These are phyloP conservation scores for Diplolepis rosae DNA, from an alignment of 2,888 invertebrate species.

Conservation along the genomic window DNA sequence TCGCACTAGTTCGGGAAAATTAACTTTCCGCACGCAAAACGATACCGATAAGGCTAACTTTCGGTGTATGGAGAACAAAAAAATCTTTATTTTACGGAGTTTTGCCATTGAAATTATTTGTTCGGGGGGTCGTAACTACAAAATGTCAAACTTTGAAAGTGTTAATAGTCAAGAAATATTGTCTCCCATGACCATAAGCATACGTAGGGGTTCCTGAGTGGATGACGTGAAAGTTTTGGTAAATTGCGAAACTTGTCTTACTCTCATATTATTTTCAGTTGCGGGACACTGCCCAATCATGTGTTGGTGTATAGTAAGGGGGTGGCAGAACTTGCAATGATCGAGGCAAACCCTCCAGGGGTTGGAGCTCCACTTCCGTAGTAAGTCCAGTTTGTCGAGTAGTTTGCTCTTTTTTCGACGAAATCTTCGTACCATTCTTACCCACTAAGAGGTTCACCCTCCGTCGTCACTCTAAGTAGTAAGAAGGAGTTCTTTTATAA, in stretches of 20 bases:
- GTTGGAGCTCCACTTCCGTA: constrained; percentile 21
- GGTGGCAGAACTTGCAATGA: neutral
- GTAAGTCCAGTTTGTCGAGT: constrained; percentile 35
- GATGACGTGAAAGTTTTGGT: constrained; percentile 34
- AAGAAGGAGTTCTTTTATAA: constrained; percentile 55
- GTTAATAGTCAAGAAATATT: too few relatives aligned
- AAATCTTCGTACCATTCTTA: constrained; percentile 15
- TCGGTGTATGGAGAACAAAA: too few relatives aligned
- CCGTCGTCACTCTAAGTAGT: constrained; percentile 45
- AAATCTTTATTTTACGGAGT: too few relatives aligned
- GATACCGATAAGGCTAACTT: too few relatives aligned
- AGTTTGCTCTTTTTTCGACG: constrained; percentile 45
- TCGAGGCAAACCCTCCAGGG: constrained; percentile 1
- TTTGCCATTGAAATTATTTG: too few relatives aligned
- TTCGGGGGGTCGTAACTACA: too few relatives aligned
- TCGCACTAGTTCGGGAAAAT: too few relatives aligned
- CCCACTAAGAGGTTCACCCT: constrained; percentile 33
- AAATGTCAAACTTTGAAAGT: too few relatives aligned
- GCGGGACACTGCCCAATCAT: constrained; percentile 35
- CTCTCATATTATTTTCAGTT: constrained; percentile 41
- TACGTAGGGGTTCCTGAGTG: neutral
- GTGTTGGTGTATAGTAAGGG: too few relatives aligned
- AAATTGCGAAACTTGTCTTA: constrained; percentile 53
- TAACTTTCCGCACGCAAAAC: too few relatives aligned
- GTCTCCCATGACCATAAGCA: neutral